Base-by-base conservation (phyloP, 2,888 invertebrate genomes). In the Mimumesa dahlbomi region DNA sequence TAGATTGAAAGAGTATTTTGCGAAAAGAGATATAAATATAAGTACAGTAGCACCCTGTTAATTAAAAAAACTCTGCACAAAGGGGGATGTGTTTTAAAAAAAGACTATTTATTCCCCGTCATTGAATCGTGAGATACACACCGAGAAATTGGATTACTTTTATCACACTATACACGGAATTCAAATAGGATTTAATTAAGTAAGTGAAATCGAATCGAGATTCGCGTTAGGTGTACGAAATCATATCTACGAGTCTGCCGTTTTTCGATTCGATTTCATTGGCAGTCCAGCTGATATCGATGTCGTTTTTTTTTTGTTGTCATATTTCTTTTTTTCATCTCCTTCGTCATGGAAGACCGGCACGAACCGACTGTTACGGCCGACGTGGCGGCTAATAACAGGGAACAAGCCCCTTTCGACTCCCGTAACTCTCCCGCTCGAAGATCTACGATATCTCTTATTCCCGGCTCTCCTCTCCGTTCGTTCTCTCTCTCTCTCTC, bases 321-420 rank as follows among this genome's bases (percentile, higher is more conserved):
- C 48, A 2, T n/a, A 3, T 11, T 4, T 7, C 29, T 29, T 42
- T 48, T 14, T 13, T 9, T n/a, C 40, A 46, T 36, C 1, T 18
- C 11, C 7, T 0, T n/a, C 19, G 9, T 13, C 16, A 1, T 4
- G 25, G 19, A 36, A 56, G 5, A 31, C 45, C 31, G 16, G 2
- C 16, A 29, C 29, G 13, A 34, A 36, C n/a, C 16, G 18, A 49
- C 14, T 19, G 16, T 58, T 64, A 53, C 54, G 62, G 46, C 54
- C 58, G 58, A 68, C 50, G 52, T 66, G 16, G 54, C 59, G 50
- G 58, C 69, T 73, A 77, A 81, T 74, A 74, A 80, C 57, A 45
- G 64, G 62, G 68, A 61, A 73, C 68, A 72, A 64, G 9, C 54
- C 13, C 54, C 29, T 65, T 59, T 65, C 38, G 22, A 45, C 38